A percentile compares a stretch with the other conserved stretches of the same genome.
These are phyloP conservation scores for Apis mellifera DNA, from an alignment of 1,140 invertebrate genomes.

Conservation along the genomic window DNA sequence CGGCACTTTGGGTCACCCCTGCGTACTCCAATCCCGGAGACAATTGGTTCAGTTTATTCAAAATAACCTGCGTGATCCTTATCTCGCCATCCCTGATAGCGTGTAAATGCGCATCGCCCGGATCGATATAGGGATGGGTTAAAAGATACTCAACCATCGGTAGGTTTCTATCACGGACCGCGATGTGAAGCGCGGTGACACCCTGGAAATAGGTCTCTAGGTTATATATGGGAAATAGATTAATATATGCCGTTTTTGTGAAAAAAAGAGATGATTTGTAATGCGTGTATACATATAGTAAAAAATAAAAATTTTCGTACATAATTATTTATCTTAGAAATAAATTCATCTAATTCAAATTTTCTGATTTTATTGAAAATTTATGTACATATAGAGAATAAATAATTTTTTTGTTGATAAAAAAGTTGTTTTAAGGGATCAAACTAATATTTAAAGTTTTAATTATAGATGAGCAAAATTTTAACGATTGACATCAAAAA, in stretches of 20 bases:
- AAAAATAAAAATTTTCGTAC: too few species aligned
- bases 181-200: conserved; percentile 82
- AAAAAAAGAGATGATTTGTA: background rate
- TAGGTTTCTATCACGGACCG: conserved; percentile 79
- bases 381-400: too few species aligned
- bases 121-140: conserved; percentile 79
- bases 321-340: too few species aligned
- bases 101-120: conserved; percentile 82
- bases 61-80: conserved; percentile 78
- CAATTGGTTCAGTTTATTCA: conserved; percentile 79
- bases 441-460: too few species aligned
- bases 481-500: too few species aligned
- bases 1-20: conserved; percentile 80
- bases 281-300: background rate
- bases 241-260: background rate
- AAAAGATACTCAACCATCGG: conserved; percentile 82
- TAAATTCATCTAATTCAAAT: too few species aligned
- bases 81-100: conserved; percentile 81
- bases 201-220: conserved; percentile 72
- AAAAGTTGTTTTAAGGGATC: too few species aligned
- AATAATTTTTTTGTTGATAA: too few species aligned
- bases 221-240: background rate
- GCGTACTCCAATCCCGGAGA: conserved; percentile 80
- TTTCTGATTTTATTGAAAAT: too few species aligned
- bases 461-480: too few species aligned